Evolutionary conservation across 2,113 vertebrate species (phyloP), one percentile per base, ranked within the genome.

Genomic region (Plecotus auritus): DNA sequence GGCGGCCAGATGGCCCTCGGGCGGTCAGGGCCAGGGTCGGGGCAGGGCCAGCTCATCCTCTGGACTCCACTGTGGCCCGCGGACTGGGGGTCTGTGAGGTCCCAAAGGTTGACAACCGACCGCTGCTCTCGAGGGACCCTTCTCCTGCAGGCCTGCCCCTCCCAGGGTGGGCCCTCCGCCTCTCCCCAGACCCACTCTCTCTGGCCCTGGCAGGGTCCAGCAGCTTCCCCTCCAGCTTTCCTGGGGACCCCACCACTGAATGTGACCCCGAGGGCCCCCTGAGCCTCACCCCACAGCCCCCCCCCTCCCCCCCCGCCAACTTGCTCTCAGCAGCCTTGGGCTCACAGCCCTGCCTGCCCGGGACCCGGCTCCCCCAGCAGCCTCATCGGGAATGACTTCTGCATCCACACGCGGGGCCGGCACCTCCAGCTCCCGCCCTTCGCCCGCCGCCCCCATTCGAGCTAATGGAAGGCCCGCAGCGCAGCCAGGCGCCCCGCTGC

Each of bases 401-500:
- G 90, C 85, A 91, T 17, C 20, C 81, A 51, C 61, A 40, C 40
- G 76, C 81, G 4, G 0, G 0, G 66, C 85, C 14, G 8, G 80
- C 7, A 54, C 73, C 92, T 32, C 59, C 49, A 3, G 59, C 66
- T 1, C 6, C 4, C 66, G 83, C 51, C 56, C 22, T 7, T 9
- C 7, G 54, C 56, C 56, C 56, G 51, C 82, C 49, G 73, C 88
- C 95, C 97, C 96, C 84, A 4, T 97, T 96, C 92, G 83, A 95
- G 96, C 88, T 98, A 98, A 98, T 97, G 97, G 98, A 97, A 97
- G 94, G 93, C 96, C 95, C 14, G 76, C 9, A 9, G 95, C 91
- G 93, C 16, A 13, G 95, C 95, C 78, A 30, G 92, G 88, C 90
- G 10, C 91, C 95, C 96, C 7, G 96, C 96, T 96, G 96, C 91